Percentiles rank a stretch among this genome's conserved stretches.
Conservation (phyloP, 2,888 invertebrate species). For the Flabesymbios commensalis region DNA sequence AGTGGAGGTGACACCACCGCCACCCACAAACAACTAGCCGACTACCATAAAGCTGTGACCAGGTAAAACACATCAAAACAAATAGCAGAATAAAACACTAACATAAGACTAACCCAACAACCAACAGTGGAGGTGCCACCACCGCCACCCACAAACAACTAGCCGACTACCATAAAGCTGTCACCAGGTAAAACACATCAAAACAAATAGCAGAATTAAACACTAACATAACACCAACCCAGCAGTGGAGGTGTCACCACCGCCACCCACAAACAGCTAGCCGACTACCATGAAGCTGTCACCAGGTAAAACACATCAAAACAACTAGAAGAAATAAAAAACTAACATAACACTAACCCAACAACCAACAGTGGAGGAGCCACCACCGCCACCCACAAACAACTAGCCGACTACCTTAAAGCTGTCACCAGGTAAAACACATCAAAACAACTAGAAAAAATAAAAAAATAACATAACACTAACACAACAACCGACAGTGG, state of each 20-base stretch:
- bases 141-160: slow-evolving; percentile 38
- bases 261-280: slow-evolving; percentile 25
- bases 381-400: slow-evolving; percentile 36
- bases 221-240: too few species aligned
- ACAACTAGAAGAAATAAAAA: too few species aligned
- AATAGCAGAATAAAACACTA: too few species aligned
- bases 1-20: slow-evolving; percentile 32
- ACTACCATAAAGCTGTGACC: slow-evolving; percentile 28
- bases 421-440: slow-evolving; percentile 25
- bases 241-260: slow-evolving; percentile 49
- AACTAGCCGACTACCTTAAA: slow-evolving; percentile 30
- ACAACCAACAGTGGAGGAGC: slow-evolving; percentile 64
- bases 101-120: slow-evolving; percentile 76
- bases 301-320: slow-evolving; percentile 16
- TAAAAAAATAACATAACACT: too few species aligned
- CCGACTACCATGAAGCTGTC: slow-evolving; percentile 30
- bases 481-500: too few species aligned
- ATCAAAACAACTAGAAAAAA: too few species aligned
- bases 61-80: slow-evolving; percentile 15
- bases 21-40: slow-evolving; percentile 29
- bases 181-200: slow-evolving; percentile 26
- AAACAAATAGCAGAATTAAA: too few species aligned
- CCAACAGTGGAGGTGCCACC: slow-evolving; percentile 58
- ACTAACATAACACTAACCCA: too few species aligned
- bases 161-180: slow-evolving; percentile 29